Evolutionary conservation across 1,140 invertebrate species (phyloP).

Genomic region (Macrotrachela quadricornifera): DNA sequence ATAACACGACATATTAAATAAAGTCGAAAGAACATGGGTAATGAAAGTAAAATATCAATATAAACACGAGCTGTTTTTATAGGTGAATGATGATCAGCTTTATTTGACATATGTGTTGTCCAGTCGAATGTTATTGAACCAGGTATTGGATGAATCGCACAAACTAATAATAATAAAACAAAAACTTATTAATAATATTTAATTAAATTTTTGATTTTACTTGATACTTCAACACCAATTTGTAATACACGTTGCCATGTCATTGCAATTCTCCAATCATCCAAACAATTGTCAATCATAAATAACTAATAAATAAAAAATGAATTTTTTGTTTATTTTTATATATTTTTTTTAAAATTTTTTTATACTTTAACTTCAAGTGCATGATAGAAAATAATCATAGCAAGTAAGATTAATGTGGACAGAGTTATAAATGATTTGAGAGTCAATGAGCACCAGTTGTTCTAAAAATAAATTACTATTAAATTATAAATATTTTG

Average conservation of each 20-base stretch:
- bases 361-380: constrained; percentile 99
- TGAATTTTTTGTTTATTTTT: background rate
- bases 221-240: constrained; percentile 60
- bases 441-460: constrained; percentile 78
- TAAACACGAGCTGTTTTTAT: background rate
- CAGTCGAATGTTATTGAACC: constrained; percentile 83
- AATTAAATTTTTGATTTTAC: too few relatives aligned
- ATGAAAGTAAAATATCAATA: constrained; percentile 41
- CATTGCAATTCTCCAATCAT: constrained; percentile 99
- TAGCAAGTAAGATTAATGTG: constrained; percentile 87
- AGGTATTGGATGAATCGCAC: constrained; percentile 87
- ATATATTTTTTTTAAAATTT: constrained; percentile 15
- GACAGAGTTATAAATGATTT: constrained; percentile 95
- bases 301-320: constrained; percentile 51
- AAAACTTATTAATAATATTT: too few relatives aligned
- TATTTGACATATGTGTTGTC: constrained; percentile 41
- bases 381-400: constrained; percentile 96
- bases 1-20: constrained; percentile 98
- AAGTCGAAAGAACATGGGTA: constrained; percentile 95
- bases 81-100: too few relatives aligned
- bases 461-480: constrained; percentile 49
- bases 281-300: constrained; percentile 98
- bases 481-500: background rate
- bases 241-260: constrained; percentile 82
- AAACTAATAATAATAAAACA: constrained; percentile 42